These are phyloP conservation scores for Cosmia trapezina DNA, from an alignment of 2,888 invertebrate species.

Conservation along the genomic window DNA sequence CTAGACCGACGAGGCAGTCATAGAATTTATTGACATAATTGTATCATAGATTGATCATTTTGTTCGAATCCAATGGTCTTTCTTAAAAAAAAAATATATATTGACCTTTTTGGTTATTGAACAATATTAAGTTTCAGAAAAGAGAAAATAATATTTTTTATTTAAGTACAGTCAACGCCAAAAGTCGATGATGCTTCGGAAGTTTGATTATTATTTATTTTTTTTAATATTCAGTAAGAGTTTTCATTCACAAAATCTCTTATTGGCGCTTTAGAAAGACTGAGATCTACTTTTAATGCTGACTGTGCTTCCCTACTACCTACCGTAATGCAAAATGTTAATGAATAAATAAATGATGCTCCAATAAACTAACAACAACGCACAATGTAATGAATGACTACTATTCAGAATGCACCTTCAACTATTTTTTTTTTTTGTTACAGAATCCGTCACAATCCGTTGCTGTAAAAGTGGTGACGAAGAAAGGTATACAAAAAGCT, in stretches of 20 bases:
- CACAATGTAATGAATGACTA: neutral
- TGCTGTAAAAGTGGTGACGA: constrained; percentile 99
- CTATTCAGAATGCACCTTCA: constrained; percentile 12
- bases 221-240: neutral
- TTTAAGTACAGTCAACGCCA: neutral
- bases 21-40: neutral
- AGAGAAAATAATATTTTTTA: neutral
- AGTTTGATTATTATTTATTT: neutral
- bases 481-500: constrained; percentile 99
- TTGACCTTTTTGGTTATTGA: neutral
- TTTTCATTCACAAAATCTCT: neutral
- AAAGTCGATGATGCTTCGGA: neutral
- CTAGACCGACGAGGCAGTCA: no score
- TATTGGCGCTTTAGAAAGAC: neutral
- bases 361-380: neutral
- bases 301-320: constrained; percentile 1
- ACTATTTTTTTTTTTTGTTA: constrained; percentile 53
- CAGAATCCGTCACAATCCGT: constrained; percentile 97
- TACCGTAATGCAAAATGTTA: constrained; percentile 10
- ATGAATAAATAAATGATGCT: neutral
- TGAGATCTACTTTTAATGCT: neutral
- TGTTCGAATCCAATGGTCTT: neutral
- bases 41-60: neutral
- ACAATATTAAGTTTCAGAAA: neutral
- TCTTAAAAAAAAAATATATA: neutral